Evolutionary conservation across 1,140 invertebrate genomes (phyloP), one percentile per base, ranked within the genome.

Genomic region (Lepidurus arcticus): DNA sequence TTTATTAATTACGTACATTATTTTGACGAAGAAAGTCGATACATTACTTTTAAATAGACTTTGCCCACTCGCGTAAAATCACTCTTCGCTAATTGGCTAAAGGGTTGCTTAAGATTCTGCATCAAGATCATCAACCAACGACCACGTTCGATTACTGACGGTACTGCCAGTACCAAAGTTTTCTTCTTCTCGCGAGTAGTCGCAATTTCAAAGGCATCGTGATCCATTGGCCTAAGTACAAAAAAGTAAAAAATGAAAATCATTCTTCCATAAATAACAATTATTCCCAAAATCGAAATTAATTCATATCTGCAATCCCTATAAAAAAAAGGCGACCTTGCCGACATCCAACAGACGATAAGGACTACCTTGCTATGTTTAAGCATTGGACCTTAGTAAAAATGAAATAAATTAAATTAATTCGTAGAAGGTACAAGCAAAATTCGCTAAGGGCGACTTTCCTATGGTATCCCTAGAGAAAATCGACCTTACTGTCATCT

Each of bases 71-170:
- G 78, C n/a, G 44, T 26, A 45, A 78, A 78, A 11, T 34, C 24
- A 16, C 11, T 44, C 16, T 44, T 42, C 9, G 53, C 13, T 16
- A 43, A 24, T 16, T 76, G 43, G 11, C 75, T 42, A 26, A 76
- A 76, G 10, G 75, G 16, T 34, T 16, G 44, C 43, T 16, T 75
- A 1, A 47, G 44, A 16, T 8, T 7, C 26, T 74, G 24, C 16
- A 78, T 11, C 53, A 78, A 75, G 13, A 43, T 34, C 16, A 44
- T 45, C 78, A 78, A 43, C 78, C 78, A 78, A 10, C 42, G 65
- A 13, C 34, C 26, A 9, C 78, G 73, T 34, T 78, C 78, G 13
- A 21, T 44, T 21, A 21, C 11, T n/a, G 78, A 43, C 5, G 43
- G 44, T n/a, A 74, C 10, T 42, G 42, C 44, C 21, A 78, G 34